Conservation (phyloP, 2,113 vertebrate species). For the Syngnathus floridae region DNA sequence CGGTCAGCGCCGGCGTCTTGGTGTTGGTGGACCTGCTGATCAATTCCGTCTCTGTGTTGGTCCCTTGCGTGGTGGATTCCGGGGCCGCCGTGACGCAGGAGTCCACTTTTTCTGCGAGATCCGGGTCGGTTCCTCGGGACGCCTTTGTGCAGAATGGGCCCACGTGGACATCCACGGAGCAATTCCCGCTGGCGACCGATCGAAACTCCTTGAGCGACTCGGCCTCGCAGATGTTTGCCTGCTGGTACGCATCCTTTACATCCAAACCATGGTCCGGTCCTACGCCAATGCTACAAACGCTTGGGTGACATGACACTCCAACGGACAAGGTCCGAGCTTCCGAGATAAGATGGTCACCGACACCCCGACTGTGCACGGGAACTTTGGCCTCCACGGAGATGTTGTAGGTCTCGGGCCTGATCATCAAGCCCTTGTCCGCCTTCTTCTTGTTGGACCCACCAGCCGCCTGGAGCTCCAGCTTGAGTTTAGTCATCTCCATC, state of each 20-base stretch:
- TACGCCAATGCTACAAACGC: slow-evolving; percentile 5
- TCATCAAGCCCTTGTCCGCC: slow-evolving; percentile 78
- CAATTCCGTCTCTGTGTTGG: slow-evolving; percentile 66
- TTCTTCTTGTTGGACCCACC: slow-evolving; percentile 78
- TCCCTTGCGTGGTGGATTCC: slow-evolving; percentile 64
- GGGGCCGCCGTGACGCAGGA: slow-evolving; percentile 73
- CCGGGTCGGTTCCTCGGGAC: slow-evolving; percentile 70
- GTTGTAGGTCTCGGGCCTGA: slow-evolving; percentile 73
- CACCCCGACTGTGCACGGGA: slow-evolving; percentile 75
- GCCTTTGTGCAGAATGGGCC: slow-evolving; percentile 53
- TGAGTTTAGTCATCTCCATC: slow-evolving; percentile 93
- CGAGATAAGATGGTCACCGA: slow-evolving; percentile 70
- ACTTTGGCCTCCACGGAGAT: slow-evolving; percentile 76
- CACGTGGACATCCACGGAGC: slow-evolving; percentile 73
- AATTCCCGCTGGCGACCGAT: slow-evolving; percentile 83
- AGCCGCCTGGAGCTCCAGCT: slow-evolving; percentile 87
- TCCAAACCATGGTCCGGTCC: slow-evolving; percentile 84
- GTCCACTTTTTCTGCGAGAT: slow-evolving; percentile 63
- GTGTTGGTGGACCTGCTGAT: slow-evolving; percentile 76
- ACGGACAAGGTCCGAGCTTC: slow-evolving; percentile 56
- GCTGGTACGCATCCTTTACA: slow-evolving; percentile 23
- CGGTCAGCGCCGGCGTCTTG: slow-evolving; percentile 34
- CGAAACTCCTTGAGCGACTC: slow-evolving; percentile 49
- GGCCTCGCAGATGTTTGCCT: slow-evolving; percentile 18
- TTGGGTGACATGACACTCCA: slow-evolving; percentile 73